Percentiles rank a stretch among this genome's conserved stretches.
phyloP scores from a whole-genome alignment of 2,797 vertebrate species.

The Enteromius viviparus region DNA sequence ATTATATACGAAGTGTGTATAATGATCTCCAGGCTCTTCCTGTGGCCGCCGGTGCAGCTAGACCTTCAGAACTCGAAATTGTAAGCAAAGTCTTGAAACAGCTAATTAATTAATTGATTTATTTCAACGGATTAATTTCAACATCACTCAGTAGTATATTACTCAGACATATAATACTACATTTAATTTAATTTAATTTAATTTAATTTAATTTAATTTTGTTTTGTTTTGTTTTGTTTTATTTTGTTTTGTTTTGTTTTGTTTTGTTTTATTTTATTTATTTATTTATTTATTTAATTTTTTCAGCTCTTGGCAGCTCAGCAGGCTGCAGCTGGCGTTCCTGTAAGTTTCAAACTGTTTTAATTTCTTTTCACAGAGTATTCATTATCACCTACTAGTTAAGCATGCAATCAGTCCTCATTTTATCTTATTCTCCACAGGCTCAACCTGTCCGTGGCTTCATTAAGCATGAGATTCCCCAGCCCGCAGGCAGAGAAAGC shows the following conservation, averaged over 20 bases:
- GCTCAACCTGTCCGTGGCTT: conserved; percentile 59
- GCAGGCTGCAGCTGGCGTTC: conserved; percentile 3
- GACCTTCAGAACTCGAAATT: conserved; percentile 17
- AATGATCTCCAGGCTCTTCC: background rate
- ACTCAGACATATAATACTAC: background rate
- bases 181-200: too few species aligned
- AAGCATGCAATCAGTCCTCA: background rate
- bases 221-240: background rate
- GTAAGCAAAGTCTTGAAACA: background rate
- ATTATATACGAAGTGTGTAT: background rate
- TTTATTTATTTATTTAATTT: background rate
- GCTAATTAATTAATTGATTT: too few species aligned
- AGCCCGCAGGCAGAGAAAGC: conserved; percentile 51
- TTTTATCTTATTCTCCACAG: background rate
- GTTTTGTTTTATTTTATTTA: background rate
- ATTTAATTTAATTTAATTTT: too few species aligned
- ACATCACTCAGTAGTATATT: background rate
- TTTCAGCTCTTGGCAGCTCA: conserved; percentile 36
- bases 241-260: too few species aligned
- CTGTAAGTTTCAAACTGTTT: conserved; percentile 12
- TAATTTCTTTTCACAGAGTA: background rate
- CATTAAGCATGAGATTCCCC: conserved; percentile 68
- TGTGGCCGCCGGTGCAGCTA: background rate
- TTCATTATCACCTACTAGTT: background rate
- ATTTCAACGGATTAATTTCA: background rate